Evolutionary conservation across 2,797 vertebrate species (phyloP).

Genomic region (Peromyscus melanophrys): DNA sequence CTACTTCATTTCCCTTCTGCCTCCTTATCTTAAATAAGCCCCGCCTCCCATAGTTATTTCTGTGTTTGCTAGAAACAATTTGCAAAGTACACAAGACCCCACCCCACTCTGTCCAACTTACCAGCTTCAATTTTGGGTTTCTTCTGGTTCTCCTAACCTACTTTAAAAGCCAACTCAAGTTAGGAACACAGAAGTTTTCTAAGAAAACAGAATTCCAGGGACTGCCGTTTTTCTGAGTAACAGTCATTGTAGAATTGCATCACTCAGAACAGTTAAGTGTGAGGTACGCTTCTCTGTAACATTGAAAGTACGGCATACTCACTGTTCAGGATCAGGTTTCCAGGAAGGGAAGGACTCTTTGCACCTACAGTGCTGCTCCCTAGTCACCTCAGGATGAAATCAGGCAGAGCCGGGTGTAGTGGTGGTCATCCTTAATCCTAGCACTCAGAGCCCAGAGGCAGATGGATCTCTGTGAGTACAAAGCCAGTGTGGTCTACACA

Average conservation of each 20-base stretch:
- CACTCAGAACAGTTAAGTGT: not conserved
- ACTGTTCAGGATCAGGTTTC: constrained; percentile 35
- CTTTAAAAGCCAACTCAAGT: not conserved
- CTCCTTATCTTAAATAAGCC: not conserved
- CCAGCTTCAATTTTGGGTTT: not conserved
- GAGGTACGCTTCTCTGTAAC: not conserved
- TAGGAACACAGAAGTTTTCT: constrained; percentile 54
- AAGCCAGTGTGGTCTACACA: not conserved
- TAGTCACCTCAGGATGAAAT: not conserved
- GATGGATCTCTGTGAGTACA: not conserved
- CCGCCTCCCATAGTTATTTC: not conserved
- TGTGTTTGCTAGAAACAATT: not conserved
- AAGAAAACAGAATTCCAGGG: constrained; percentile 57
- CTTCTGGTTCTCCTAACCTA: constrained; percentile 40
- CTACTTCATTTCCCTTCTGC: not conserved
- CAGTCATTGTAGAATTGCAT: not conserved
- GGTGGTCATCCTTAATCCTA: not conserved
- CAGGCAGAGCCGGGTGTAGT: not conserved
- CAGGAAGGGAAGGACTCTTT: not conserved
- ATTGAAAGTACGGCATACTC: not conserved
- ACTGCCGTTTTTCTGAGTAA: constrained; percentile 20
- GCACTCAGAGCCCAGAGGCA: too few relatives aligned
- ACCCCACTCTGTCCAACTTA: not conserved
- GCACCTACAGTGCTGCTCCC: not conserved
- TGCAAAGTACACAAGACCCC: not conserved